Evolutionary conservation across 1,140 invertebrate genomes (phyloP), one percentile per base, ranked within the genome.

Genomic region (Brevipalpus yothersi): DNA sequence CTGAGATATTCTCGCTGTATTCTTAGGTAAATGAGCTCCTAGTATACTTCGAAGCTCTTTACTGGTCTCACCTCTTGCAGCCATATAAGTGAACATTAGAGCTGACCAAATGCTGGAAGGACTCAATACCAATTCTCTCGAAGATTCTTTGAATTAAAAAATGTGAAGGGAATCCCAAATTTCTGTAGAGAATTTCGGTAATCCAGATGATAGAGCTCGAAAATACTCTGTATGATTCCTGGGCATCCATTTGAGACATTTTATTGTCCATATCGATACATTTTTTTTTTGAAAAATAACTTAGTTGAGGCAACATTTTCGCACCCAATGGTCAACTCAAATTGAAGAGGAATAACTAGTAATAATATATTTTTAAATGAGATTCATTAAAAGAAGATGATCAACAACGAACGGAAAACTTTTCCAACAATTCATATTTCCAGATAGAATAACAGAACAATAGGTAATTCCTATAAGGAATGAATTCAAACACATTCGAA

Each of bases 21-120:
- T 4, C 58, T 67, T 67, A 2, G 63, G 53, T 1, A 58, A 11
- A 39, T 62, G n/a, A 23, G 47, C 13, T 10, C 61, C 64, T 3
- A 70, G 54, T 2, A 66, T 61, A n/a, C 51, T 55, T 15, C 58
- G 59, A 47, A 71, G 58, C 58, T 69, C 65, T 31, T 58, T 40
- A 5, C 61, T 63, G 0, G 71, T 73, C 12, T 68, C 60, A 15
- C 65, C 64, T 45, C 58, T 58, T n/a, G 71, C 67, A 19, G 71
- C 72, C 21, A 69, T 59, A 59, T 65, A 67, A 8, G 64, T 59
- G 8, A 65, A 43, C 13, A 64, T 49, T 12, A 67, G 42, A 40
- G 66, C 58, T 12, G 65, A 66, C 65, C 65, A 67, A 42, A 67
- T 61, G 15, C 60, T 62, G n/a, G 60, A 58, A 15, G 66, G 66